Conservation (phyloP, 2,113 vertebrate genomes). For the Pipa parva region DNA sequence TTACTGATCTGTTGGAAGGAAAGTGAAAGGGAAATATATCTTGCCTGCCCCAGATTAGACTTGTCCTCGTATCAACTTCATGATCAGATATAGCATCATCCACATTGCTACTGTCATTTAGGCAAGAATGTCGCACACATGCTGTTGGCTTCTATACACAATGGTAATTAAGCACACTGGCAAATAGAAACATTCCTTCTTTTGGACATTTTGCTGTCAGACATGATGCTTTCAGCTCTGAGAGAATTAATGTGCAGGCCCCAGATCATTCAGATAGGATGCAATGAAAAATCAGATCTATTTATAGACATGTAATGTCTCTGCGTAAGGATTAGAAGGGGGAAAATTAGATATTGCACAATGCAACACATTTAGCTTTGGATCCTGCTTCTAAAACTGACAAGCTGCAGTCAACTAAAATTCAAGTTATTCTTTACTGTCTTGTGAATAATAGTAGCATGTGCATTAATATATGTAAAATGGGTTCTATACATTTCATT, state of each 20-base stretch:
- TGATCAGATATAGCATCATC: no score
- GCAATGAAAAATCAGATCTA: not conserved
- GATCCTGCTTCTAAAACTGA: not conserved
- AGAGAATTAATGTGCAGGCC: not conserved
- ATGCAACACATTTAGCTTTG: not conserved
- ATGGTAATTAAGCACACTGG: not conserved
- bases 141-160: not conserved
- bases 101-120: no score
- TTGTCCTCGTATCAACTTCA: no score
- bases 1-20: not conserved
- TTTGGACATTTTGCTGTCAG: not conserved
- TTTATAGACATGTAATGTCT: not conserved
- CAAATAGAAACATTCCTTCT: not conserved
- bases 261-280: slow-evolving; percentile 4
- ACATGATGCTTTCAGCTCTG: not conserved
- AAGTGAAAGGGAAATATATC: no score
- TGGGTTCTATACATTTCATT: no score
- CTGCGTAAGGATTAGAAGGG: not conserved
- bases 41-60: no score
- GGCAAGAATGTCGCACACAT: no score
- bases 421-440: not conserved
- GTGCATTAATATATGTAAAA: no score
- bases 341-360: not conserved
- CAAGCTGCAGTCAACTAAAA: not conserved
- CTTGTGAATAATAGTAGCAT: no score